A percentile compares a stretch with the other conserved stretches of the same genome.
phyloP scores from a whole-genome alignment of 2,797 vertebrate genomes.

The Thunnus albacares region DNA sequence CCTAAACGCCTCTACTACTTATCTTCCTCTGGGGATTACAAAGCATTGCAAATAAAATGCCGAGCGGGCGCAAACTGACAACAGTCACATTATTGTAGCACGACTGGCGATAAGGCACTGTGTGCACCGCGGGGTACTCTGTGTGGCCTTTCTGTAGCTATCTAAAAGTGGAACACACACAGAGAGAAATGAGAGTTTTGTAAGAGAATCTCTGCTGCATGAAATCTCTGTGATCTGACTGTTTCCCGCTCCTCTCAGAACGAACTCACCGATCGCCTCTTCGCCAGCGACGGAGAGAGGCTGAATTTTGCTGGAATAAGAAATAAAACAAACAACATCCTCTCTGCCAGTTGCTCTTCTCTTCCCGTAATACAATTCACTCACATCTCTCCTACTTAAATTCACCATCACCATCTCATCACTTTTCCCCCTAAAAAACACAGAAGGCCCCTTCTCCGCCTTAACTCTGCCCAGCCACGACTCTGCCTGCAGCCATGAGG shows the following conservation, averaged over 20 bases:
- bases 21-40: slow-evolving; percentile 68
- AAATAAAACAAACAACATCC: slow-evolving; percentile 44
- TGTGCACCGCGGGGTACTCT: slow-evolving; percentile 9
- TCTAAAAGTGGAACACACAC: slow-evolving; percentile 48
- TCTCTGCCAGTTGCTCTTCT: slow-evolving; percentile 34
- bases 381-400: slow-evolving; percentile 47
- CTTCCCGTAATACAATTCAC: slow-evolving; percentile 41
- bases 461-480: not conserved
- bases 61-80: slow-evolving; percentile 51
- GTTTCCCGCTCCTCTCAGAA: slow-evolving; percentile 29
- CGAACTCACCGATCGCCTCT: slow-evolving; percentile 24
- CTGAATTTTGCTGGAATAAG: slow-evolving; percentile 7
- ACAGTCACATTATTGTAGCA: slow-evolving; percentile 64
- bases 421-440: slow-evolving; percentile 16
- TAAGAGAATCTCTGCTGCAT: slow-evolving; percentile 18
- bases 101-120: slow-evolving; percentile 51
- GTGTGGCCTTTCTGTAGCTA: slow-evolving; percentile 49
- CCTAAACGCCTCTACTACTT: slow-evolving; percentile 63
- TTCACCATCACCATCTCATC: slow-evolving; percentile 36
- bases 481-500: slow-evolving; percentile 16
- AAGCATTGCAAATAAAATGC: slow-evolving; percentile 65
- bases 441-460: not conserved
- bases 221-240: slow-evolving; percentile 58
- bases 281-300: not conserved
- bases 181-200: slow-evolving; percentile 29